Conservation (phyloP, 2,113 vertebrate genomes). For the Lasiurus borealis region DNA sequence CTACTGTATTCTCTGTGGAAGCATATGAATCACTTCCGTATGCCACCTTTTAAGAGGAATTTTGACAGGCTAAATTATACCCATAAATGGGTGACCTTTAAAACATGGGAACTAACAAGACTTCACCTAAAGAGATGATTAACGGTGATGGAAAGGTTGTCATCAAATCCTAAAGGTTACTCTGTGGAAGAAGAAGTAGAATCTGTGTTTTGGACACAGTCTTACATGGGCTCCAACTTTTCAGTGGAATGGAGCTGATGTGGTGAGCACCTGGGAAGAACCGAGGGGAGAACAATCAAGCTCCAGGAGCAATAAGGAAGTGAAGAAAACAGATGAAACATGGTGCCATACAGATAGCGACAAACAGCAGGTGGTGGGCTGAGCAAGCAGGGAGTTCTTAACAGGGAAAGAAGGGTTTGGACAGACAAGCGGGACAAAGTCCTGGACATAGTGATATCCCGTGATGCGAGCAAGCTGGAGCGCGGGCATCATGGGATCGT, state of each 20-base stretch:
- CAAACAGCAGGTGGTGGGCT: constrained; percentile 65
- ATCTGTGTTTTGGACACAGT: neutral
- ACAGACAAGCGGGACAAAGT: constrained; percentile 35
- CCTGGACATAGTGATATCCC: constrained; percentile 3
- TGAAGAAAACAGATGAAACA: constrained; percentile 44
- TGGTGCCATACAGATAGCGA: neutral
- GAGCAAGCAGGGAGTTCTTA: neutral
- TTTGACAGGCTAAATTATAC: constrained; percentile 36
- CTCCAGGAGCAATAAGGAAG: constrained; percentile 25
- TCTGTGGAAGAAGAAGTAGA: neutral
- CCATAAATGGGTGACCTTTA: neutral
- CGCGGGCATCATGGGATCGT: neutral
- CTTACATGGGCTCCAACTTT: neutral
- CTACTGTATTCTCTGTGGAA: neutral
- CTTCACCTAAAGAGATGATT: constrained; percentile 40
- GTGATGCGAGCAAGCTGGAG: neutral
- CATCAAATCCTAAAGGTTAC: neutral
- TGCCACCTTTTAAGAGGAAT: neutral
- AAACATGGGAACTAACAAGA: constrained; percentile 2
- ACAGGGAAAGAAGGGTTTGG: neutral
- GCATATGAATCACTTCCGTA: neutral
- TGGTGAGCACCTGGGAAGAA: neutral
- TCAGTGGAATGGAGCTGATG: neutral
- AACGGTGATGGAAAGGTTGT: neutral
- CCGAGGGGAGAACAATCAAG: neutral